Conservation (phyloP, 2,113 vertebrate species). For the Carassius auratus region DNA sequence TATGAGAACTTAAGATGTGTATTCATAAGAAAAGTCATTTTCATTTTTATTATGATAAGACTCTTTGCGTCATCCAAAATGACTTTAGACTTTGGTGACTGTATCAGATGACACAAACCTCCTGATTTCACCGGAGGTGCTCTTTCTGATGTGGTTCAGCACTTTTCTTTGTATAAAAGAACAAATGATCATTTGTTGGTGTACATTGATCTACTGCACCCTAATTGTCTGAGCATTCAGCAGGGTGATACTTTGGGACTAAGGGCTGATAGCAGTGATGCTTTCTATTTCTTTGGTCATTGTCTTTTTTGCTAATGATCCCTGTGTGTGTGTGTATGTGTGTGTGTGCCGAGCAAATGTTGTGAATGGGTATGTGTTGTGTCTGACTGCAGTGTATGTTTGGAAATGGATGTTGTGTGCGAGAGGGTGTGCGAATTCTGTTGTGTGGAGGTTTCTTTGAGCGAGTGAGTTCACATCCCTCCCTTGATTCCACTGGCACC, state of each 20-base stretch:
- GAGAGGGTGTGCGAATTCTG: slow-evolving; percentile 46
- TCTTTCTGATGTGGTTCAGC: slow-evolving; percentile 16
- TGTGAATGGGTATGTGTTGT: slow-evolving; percentile 40
- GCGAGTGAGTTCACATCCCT: slow-evolving; percentile 18
- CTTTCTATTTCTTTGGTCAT: slow-evolving; percentile 44
- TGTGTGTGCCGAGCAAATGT: background rate
- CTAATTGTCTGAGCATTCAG: slow-evolving; percentile 48
- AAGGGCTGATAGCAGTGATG: slow-evolving; percentile 57
- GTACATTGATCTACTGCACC: slow-evolving; percentile 47
- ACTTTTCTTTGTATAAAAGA: slow-evolving; percentile 42
- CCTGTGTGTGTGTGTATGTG: slow-evolving; percentile 6
- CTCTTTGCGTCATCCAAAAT: slow-evolving; percentile 8
- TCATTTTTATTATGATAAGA: background rate
- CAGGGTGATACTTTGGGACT: slow-evolving; percentile 61
- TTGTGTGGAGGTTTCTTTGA: background rate
- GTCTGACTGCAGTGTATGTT: slow-evolving; percentile 43
- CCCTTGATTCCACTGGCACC: slow-evolving; percentile 29
- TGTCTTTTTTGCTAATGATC: slow-evolving; percentile 28
- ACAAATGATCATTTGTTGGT: slow-evolving; percentile 48
- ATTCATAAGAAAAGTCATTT: background rate
- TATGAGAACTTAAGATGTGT: background rate
- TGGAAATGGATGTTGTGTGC: slow-evolving; percentile 45
- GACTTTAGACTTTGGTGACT: slow-evolving; percentile 18
- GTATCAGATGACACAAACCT: slow-evolving; percentile 14
- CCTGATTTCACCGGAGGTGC: slow-evolving; percentile 24